Percentiles rank a stretch among this genome's conserved stretches.
These are phyloP conservation scores for Psilopogon haemacephalus DNA, from an alignment of 2,113 vertebrate species.

Conservation along the genomic window DNA sequence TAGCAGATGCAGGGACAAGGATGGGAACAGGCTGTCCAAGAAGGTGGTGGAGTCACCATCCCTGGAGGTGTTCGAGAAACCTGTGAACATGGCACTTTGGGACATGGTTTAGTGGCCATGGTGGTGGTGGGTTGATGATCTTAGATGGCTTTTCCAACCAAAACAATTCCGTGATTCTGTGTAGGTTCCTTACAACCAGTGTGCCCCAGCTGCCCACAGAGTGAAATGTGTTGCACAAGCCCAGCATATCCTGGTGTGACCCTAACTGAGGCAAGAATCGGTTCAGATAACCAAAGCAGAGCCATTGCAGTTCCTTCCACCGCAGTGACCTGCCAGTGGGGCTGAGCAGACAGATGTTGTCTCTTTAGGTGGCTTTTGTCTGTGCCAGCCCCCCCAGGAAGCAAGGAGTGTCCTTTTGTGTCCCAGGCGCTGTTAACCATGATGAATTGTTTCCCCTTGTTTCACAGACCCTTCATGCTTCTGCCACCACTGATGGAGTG, in stretches of 20 bases:
- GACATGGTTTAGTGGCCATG: too few relatives aligned
- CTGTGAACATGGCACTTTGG: too few relatives aligned
- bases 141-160: too few relatives aligned
- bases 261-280: not conserved
- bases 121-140: too few relatives aligned
- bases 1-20: not conserved
- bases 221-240: not conserved
- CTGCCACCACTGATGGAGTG: slow-evolving; percentile 97
- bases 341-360: not conserved
- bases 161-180: too few relatives aligned
- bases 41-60: too few relatives aligned
- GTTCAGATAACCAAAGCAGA: not conserved
- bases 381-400: not conserved
- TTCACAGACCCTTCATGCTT: slow-evolving; percentile 89
- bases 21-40: too few relatives aligned
- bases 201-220: not conserved
- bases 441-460: not conserved
- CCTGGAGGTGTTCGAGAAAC: too few relatives aligned
- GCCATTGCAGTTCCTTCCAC: not conserved
- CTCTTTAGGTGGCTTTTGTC: not conserved
- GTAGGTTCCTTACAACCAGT: too few relatives aligned
- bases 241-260: not conserved
- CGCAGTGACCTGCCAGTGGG: not conserved
- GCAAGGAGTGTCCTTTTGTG: fast-evolving
- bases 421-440: fast-evolving